Evolutionary conservation across 2,797 vertebrate genomes (phyloP), one percentile per base, ranked within the genome.

Genomic region (Tapera naevia): DNA sequence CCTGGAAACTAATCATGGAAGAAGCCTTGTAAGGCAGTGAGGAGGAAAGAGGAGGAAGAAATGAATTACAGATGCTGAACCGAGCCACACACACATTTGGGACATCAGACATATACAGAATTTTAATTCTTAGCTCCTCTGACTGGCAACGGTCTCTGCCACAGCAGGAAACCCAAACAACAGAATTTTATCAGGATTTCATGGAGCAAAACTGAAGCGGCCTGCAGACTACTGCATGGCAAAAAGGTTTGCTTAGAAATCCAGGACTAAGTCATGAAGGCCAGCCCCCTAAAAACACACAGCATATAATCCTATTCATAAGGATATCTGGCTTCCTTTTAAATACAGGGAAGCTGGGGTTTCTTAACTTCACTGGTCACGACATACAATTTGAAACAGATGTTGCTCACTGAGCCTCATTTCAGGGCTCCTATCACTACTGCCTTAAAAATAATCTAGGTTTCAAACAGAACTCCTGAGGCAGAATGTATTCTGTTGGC

Each of bases 401-500:
- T 39, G 17, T 6, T 90, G 33, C 22, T 80, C n/a, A 37, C 0
- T 50, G 27, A 85, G 61, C 27, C 35, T 88, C 15, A 61, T 65
- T 92, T 78, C 62, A 86, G 23, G n/a, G 17, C 13, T 27, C 27
- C 25, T 74, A 32, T 48, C 32, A 50, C 45, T 67, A 79, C 4
- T 67, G 41, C 39, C 82, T 84, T 75, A 88, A 87, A 88, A 82
- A 82, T 67, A 91, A 86, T 41, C 76, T 23, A 41, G 12, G 35
- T 79, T 91, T 91, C 82, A 75, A 87, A 90, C 45, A 8, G 23
- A 95, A 84, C 32, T 92, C 74, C 78, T 43, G 21, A 7, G 37
- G 41, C 60, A 82, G 85, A 72, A 58, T 32, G 22, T 56, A 45
- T 79, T 91, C 93, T 78, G 33, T 95, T 94, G 91, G 82, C 83